Evolutionary conservation across 2,888 invertebrate species (phyloP).

Genomic region (Physocephala rufipes): DNA sequence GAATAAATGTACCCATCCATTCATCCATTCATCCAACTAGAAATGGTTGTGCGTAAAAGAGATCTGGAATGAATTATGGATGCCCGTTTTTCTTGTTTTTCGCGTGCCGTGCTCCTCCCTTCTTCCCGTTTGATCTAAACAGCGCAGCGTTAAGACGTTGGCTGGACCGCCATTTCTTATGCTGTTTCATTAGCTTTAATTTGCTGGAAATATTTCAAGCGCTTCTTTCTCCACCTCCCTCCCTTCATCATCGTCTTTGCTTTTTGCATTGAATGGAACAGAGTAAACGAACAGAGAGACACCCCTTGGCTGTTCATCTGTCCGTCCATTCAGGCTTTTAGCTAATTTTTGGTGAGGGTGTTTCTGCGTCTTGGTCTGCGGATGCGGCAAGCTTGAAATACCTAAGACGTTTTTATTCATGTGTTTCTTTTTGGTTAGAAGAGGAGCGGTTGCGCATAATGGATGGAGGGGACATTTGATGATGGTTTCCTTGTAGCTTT

Average conservation of each 20-base stretch:
- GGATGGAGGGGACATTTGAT: neutral
- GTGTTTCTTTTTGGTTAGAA: constrained; percentile 28
- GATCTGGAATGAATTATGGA: constrained; percentile 60
- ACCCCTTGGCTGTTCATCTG: constrained; percentile 10
- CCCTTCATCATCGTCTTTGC: too few species aligned
- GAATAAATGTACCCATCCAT: constrained; percentile 42
- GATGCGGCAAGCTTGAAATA: constrained; percentile 25
- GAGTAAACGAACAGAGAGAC: constrained; percentile 23
- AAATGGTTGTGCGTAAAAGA: constrained; percentile 17
- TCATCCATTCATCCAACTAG: constrained; percentile 30
- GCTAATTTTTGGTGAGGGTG: constrained; percentile 28
- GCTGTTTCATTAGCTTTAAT: constrained; percentile 60
- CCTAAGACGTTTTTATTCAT: constrained; percentile 22
- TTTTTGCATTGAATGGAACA: constrained; percentile 14
- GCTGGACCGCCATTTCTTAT: constrained; percentile 26
- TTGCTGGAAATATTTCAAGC: constrained; percentile 57
- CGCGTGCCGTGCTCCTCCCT: constrained; percentile 14
- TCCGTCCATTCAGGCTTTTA: constrained; percentile 10
- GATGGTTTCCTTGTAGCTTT: constrained; percentile 44
- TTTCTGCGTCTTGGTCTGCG: constrained; percentile 25
- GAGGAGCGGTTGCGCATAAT: constrained; percentile 36
- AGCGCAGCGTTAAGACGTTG: neutral
- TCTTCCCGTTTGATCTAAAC: too few species aligned
- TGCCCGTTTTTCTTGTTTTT: constrained; percentile 54
- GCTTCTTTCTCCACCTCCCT: constrained; percentile 33